phyloP scores from a whole-genome alignment of 1,140 invertebrate species.

The Drosophila kurseongensis region DNA sequence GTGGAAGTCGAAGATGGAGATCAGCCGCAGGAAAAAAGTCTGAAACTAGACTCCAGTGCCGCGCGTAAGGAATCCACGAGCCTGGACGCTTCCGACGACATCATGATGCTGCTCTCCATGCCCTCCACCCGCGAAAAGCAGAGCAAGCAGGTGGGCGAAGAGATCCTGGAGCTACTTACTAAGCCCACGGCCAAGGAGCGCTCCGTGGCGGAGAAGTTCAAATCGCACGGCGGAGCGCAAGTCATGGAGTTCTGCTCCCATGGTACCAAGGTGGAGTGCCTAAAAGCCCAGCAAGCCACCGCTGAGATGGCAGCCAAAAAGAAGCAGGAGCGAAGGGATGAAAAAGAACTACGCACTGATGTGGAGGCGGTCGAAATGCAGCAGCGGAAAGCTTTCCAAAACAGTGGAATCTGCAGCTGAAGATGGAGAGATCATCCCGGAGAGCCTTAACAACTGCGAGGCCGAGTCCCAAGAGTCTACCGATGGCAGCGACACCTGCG shows the following conservation, averaged over 20 bases:
- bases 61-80: conserved; percentile 85
- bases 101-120: conserved; percentile 93
- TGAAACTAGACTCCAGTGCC: conserved; percentile 35
- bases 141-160: conserved; percentile 97
- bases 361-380: conserved; percentile 4
- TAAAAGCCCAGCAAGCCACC: conserved; percentile 87
- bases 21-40: conserved; percentile 44
- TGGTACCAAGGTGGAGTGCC: conserved; percentile 96
- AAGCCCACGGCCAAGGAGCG: conserved; percentile 98
- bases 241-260: conserved; percentile 98
- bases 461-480: conserved; percentile 68
- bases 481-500: conserved; percentile 59
- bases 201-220: conserved; percentile 96
- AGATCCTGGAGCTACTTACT: conserved; percentile 96
- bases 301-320: conserved; percentile 82
- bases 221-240: conserved; percentile 96
- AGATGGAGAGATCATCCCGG: conserved; percentile 73
- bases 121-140: conserved; percentile 97
- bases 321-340: conserved; percentile 80
- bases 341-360: conserved; percentile 56
- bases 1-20: conserved; percentile 40
- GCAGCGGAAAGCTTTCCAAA: conserved; percentile 41
- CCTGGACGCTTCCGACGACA: conserved; percentile 87
- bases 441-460: conserved; percentile 56
- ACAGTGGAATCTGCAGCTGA: conserved; percentile 44